Evolutionary conservation across 53 echinoderm and acorn worm genomes (phyloP), one percentile per base, ranked within the genome.

Genomic region (Echinarachnius parma): DNA sequence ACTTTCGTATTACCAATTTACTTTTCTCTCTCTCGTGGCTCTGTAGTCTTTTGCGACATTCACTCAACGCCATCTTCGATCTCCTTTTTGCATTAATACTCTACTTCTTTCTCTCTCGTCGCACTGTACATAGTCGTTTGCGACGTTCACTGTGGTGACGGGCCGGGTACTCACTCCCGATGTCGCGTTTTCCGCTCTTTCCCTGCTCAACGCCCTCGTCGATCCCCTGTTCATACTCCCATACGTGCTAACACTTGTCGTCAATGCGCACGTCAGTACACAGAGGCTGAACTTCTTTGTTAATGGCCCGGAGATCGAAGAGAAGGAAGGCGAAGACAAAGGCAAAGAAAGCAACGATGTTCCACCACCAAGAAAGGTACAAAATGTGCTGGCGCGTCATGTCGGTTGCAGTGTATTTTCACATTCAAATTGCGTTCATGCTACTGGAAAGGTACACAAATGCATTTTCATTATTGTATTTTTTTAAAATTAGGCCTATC

Each of bases 161-260:
- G 89, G 86, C 23, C 18, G 77, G 2, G 46, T 80, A 7, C 61
- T 93, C 29, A 89, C 77, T 21, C 93, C 93, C 1, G 93, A 86
- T 31, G 78, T 93, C 33, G 86, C 93, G 33, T 93, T 93, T 62
- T 78, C 93, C 0, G 65, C 93, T 1, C 89, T 93, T 23, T 62
- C 80, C 9, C 83, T 93, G 86, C 86, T 93, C 81, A 93, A 89
- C 62, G 83, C 90, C 68, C 86, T 93, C 75, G 62, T 81, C 64
- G 81, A 86, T 9, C 93, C 93, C 4, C 66, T 93, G 50, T 83
- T 86, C 66, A 26, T 93, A 11, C 69, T 93, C 61, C 93, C 93
- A 15, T 78, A 76, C 18, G 86, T 89, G 47, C 69, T 93, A 64
- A 83, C 80, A 8, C 90, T 80, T 52, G 46, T 39, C 24, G 81